Base-by-base conservation (phyloP, 2,797 vertebrate genomes). In the Rhinoraja longicauda region DNA sequence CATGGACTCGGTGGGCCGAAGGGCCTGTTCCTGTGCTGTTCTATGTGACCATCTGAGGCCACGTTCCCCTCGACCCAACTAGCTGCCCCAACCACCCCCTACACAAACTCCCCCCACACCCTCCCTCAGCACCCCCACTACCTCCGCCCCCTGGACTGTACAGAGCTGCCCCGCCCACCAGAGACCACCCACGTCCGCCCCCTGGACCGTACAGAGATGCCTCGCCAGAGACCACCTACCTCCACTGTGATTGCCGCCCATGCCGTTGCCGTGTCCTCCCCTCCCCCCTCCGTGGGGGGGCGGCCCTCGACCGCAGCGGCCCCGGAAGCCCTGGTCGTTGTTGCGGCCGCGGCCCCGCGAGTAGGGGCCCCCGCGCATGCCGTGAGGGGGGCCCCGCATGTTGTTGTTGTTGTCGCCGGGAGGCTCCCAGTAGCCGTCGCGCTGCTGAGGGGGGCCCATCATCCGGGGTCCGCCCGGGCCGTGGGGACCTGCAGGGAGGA, bases 371-470 rank as follows among this genome's bases (percentile, higher is more conserved):
- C 95, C 96, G 39, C 96, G 93, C 95, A 96, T 96, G 36, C 98
- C 96, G 94, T 97, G 97, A 15, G 96, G 96, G 0, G 96, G 96
- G 19, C 97, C 97, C 90, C 97, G 96, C 96, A 97, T 97, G 53
- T 96, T 45, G 45, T 45, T 45, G 45, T 45, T 45, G 45, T 45
- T 95, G 0, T 98, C 97, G 0, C 98, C 97, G 82, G 95, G 95
- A 73, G 95, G 96, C 72, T 97, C 98, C 96, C 98, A 99, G 94
- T 98, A 98, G 94, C 97, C 97, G 17, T 97, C 97, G 0, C 97
- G 97, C 26, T 96, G 96, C 10, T 97, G 97, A 0, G 98, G 98
- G 0, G 98, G 98, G 0, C 97, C 97, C 97, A 98, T 97, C 97
- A 98, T 97, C 36, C 97, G 96, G 0, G 98, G 96, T 62, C 97